Conservation (phyloP, 2,888 invertebrate species). For the Clunio marinus region DNA sequence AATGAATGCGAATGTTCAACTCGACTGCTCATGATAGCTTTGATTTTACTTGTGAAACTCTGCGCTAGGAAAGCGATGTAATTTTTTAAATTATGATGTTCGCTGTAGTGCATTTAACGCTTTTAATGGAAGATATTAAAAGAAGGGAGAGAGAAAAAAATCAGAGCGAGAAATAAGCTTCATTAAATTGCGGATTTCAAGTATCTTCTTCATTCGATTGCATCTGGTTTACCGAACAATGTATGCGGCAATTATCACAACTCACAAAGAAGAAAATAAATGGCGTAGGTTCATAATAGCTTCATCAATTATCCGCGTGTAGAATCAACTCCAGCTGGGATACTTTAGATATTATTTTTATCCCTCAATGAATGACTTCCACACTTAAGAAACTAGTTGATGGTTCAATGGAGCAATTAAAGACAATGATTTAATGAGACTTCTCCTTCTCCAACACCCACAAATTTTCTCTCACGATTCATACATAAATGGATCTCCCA, state of each 20-base stretch:
- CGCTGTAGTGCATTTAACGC: neutral
- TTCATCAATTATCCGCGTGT: constrained; percentile 7
- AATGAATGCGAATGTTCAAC: constrained; percentile 29
- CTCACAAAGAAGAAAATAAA: neutral
- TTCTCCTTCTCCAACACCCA: neutral
- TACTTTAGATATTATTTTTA: neutral
- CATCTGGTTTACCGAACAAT: neutral
- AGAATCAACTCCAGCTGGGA: too few relatives aligned
- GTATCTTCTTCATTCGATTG: neutral
- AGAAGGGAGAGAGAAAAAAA: neutral
- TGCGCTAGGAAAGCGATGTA: constrained; percentile 8
- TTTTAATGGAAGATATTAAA: neutral
- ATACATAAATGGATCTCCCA: too few relatives aligned
- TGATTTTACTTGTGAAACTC: neutral
- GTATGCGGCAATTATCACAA: constrained; percentile 23
- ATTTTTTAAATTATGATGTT: constrained; percentile 13
- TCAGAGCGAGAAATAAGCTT: neutral
- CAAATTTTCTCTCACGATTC: neutral
- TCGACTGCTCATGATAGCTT: neutral
- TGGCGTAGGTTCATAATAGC: constrained; percentile 2
- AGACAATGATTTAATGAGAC: neutral
- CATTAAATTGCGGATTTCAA: neutral
- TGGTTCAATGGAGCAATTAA: constrained; percentile 16
- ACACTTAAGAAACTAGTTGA: too few relatives aligned
- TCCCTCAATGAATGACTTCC: neutral